Base-by-base conservation (phyloP, 1,140 invertebrate genomes). In the Diorhabda elongata region DNA sequence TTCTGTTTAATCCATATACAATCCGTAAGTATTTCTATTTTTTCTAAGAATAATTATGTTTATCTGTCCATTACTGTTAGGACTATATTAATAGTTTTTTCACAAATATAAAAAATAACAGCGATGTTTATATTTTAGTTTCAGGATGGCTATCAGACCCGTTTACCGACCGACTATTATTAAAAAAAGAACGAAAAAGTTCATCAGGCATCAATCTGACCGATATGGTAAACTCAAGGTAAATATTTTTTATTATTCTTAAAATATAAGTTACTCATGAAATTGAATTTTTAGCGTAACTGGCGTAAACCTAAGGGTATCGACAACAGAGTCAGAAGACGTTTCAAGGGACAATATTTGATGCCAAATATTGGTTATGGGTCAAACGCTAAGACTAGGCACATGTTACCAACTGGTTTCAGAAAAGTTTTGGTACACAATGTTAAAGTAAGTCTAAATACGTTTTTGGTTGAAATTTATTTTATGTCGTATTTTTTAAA, bases 351-450 rank as follows among this genome's bases (percentile, higher is more conserved):
- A 42, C 96, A 98, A 81, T 97, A 93, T 80, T 85, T 95, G 83
- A 99, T 99, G 98, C 98, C 98, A 58, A 97, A 92, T 79, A 98
- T 99, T 85, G 98, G 98, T 91, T 99, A 98, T 83, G 97, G 98
- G 78, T 95, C 95, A 73, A 93, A 92, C 80, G 93, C 94, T 80
- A 93, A 92, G 77, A 98, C 96, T 56, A 91, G 90, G 82, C 96
- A 99, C 82, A 94, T 99, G 90, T 88, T 98, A 57, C 97, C 97
- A 58, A 98, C 95, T 84, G 97, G 97, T 68, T 99, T 99, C 88
- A 90, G 92, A 66, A 99, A 99, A 84, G 96, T 84, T 91, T 65
- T 89, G 92, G 73, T 81, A 41, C 79, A 81, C 80, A 97, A 96
- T 83, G 85, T 93, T 42, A 92, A 89, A 83, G 93, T 95, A 85